Conservation (phyloP, 1,140 invertebrate species). For the Cephus cinctus region DNA sequence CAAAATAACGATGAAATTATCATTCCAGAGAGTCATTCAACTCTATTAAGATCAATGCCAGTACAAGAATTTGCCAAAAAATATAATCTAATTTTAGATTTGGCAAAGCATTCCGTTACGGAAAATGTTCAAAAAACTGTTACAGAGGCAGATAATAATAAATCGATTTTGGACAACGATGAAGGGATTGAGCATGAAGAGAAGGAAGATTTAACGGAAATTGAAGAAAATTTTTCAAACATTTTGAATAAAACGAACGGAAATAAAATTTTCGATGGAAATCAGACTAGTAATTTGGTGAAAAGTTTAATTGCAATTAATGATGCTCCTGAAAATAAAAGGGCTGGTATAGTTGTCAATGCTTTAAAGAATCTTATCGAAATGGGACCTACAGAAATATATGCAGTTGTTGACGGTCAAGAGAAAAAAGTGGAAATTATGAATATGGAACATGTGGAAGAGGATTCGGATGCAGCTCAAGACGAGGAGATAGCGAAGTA, state of each 20-base stretch:
- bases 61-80: conserved; percentile 26
- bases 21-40: no score
- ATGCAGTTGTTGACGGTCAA: neutral
- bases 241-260: no score
- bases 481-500: neutral
- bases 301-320: conserved; percentile 10
- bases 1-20: no score
- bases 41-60: no score
- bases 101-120: conserved; percentile 7
- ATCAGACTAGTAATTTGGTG: neutral
- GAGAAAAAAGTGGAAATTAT: neutral
- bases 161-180: conserved; percentile 2
- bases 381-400: conserved; percentile 9
- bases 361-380: conserved; percentile 24
- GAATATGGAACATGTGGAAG: neutral
- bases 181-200: no score
- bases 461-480: neutral
- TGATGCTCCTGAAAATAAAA: conserved; percentile 22
- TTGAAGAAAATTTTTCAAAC: no score
- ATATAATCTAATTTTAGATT: conserved; percentile 27
- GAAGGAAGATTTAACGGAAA: no score
- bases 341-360: conserved; percentile 21
- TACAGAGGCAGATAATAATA: neutral
- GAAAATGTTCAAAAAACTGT: neutral
- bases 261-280: no score